A percentile compares a stretch with the other conserved stretches of the same genome.
These are phyloP conservation scores for Arctia plantaginis DNA, from an alignment of 2,888 invertebrate species.

Conservation along the genomic window DNA sequence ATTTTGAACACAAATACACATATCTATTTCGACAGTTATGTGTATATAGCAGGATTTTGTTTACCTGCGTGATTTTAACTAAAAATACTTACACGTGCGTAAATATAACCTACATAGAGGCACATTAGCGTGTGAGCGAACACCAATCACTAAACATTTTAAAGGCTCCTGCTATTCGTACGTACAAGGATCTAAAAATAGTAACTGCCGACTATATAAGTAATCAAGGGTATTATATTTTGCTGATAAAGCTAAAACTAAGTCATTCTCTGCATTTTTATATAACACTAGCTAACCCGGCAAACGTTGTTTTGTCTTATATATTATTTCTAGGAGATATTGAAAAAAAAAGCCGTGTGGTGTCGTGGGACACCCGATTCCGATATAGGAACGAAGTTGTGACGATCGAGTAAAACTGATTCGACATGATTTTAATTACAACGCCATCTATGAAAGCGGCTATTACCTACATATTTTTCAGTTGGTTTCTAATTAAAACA, in stretches of 20 bases:
- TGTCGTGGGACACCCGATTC: no score
- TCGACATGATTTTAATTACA: no score
- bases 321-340: no score
- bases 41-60: conserved; percentile 7
- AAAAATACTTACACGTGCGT: conserved; percentile 4
- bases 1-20: not conserved
- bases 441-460: no score
- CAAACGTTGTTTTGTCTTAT: no score
- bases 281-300: no score
- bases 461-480: no score
- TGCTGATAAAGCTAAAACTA: not conserved
- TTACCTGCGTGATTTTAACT: conserved; percentile 10
- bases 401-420: no score
- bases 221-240: not conserved
- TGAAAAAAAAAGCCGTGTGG: no score
- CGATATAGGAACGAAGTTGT: no score
- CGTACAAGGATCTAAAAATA: not conserved
- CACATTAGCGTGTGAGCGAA: not conserved
- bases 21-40: not conserved
- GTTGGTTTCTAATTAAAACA: no score
- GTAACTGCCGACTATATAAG: not conserved
- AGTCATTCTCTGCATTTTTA: no score
- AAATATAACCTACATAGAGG: conserved; percentile 20
- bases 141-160: not conserved
- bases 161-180: not conserved